Evolutionary conservation across 2,113 vertebrate species (phyloP).

Genomic region (Lathamus discolor): DNA sequence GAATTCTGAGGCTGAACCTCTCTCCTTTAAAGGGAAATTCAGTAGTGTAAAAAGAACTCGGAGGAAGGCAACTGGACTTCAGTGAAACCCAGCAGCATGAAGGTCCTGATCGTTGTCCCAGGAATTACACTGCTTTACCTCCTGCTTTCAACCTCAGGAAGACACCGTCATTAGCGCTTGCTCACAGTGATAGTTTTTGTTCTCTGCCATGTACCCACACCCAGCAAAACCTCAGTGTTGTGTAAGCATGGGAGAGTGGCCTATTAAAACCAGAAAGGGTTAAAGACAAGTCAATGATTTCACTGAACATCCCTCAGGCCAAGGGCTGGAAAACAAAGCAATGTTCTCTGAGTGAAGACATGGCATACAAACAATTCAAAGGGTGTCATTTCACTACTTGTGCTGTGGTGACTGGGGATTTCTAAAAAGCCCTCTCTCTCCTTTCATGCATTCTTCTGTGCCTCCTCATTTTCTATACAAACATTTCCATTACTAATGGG

Average conservation of each 20-base stretch:
- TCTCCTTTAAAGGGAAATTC: slow-evolving; percentile 67
- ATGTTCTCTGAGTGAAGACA: not conserved
- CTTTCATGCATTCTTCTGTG: not conserved
- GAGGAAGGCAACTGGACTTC: not conserved
- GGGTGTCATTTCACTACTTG: not conserved
- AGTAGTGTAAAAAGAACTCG: slow-evolving; percentile 29
- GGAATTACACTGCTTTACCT: not conserved
- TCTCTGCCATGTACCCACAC: not conserved
- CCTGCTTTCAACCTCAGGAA: not conserved
- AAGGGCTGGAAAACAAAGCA: not conserved
- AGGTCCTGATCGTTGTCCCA: not conserved
- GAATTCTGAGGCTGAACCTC: slow-evolving; percentile 55
- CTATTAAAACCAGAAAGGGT: not conserved
- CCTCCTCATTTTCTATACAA: not conserved
- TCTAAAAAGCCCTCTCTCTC: not conserved
- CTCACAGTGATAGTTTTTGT: not conserved
- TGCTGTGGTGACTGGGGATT: not conserved
- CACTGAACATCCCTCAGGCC: not conserved
- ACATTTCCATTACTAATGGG: not conserved
- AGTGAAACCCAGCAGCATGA: not conserved
- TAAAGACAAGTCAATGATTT: not conserved
- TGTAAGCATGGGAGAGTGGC: fast-evolving
- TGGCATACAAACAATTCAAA: not conserved
- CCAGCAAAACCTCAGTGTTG: not conserved
- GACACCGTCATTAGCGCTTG: not conserved